These are phyloP conservation scores for Leptinotarsa peninsularis DNA, from an alignment of 2,888 invertebrate species.

Conservation along the genomic window DNA sequence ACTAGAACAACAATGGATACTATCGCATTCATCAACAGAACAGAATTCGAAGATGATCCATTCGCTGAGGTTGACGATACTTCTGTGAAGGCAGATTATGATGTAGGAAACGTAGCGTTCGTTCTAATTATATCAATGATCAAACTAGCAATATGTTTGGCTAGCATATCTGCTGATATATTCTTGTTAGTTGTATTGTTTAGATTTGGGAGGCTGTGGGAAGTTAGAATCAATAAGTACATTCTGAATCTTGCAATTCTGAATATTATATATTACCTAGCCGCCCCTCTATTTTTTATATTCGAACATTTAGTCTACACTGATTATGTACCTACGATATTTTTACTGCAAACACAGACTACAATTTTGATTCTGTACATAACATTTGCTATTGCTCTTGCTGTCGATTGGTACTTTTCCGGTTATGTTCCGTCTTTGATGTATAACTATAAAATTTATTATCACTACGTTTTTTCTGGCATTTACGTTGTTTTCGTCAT, in stretches of 20 bases:
- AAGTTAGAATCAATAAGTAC: constrained; percentile 29
- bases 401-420: constrained; percentile 38
- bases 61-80: constrained; percentile 25
- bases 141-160: constrained; percentile 26
- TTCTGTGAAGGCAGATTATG: constrained; percentile 15
- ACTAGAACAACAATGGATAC: constrained; percentile 4
- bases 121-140: constrained; percentile 25
- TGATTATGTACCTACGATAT: constrained; percentile 2
- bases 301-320: constrained; percentile 24
- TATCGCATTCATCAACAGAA: constrained; percentile 27
- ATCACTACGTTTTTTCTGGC: constrained; percentile 23
- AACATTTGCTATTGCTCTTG: constrained; percentile 31
- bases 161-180: constrained; percentile 31
- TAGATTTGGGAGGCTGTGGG: constrained; percentile 32
- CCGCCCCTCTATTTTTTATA: constrained; percentile 27
- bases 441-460: constrained; percentile 24
- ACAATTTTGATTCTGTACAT: constrained; percentile 29
- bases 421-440: constrained; percentile 27
- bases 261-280: constrained; percentile 30
- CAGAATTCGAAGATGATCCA: constrained; percentile 34
- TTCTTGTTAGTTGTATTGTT: constrained; percentile 37
- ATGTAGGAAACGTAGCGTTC: background rate
- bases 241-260: constrained; percentile 32
- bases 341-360: constrained; percentile 30
- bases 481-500: constrained; percentile 29